These are phyloP conservation scores for Subacronicta megacephala DNA, from an alignment of 2,888 invertebrate species.

Conservation along the genomic window DNA sequence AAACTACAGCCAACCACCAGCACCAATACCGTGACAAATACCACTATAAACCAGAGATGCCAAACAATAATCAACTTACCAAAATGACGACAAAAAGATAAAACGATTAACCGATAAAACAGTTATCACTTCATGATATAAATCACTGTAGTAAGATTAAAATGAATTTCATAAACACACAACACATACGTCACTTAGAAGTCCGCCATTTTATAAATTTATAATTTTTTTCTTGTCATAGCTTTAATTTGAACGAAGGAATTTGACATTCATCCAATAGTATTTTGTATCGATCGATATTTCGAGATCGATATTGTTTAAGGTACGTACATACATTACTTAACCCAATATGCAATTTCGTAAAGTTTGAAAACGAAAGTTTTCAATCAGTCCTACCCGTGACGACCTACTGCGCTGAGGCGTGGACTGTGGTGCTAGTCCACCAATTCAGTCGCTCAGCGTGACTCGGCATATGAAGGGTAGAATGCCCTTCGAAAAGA, in stretches of 20 bases:
- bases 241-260: constrained; percentile 11
- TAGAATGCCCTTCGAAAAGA: too few relatives aligned
- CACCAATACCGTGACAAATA: constrained; percentile 70
- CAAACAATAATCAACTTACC: constrained; percentile 68
- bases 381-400: too few relatives aligned
- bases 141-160: constrained; percentile 68
- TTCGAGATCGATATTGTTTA: too few relatives aligned
- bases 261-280: constrained; percentile 27
- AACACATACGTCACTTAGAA: constrained; percentile 86
- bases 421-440: too few relatives aligned
- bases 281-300: constrained; percentile 18
- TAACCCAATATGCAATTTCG: too few relatives aligned
- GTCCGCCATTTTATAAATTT: constrained; percentile 86
- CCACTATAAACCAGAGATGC: constrained; percentile 24
- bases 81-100: constrained; percentile 64
- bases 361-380: too few relatives aligned
- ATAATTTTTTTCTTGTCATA: constrained; percentile 51
- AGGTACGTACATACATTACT: too few relatives aligned
- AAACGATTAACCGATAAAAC: constrained; percentile 60
- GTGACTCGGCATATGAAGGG: too few relatives aligned
- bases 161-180: constrained; percentile 82
- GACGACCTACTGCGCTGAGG: too few relatives aligned
- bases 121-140: constrained; percentile 77
- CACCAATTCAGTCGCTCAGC: too few relatives aligned
- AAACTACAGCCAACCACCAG: constrained; percentile 62